Conservation (phyloP, 2,113 vertebrate species). For the Periophthalmus modestus region DNA sequence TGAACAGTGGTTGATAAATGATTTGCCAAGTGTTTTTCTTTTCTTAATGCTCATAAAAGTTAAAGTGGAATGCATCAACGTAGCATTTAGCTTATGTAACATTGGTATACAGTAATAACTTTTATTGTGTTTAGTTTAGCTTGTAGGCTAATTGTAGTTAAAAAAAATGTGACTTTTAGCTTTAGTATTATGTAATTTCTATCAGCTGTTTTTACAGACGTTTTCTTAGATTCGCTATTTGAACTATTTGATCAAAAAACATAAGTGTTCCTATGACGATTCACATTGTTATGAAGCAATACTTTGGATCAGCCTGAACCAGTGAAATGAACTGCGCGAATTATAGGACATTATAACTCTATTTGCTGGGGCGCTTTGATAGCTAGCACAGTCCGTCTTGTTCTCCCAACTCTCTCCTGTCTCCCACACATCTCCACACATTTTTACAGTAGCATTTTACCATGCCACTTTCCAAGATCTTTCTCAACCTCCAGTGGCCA, state of each 20-base stretch:
- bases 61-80: too few species aligned
- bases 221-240: background rate
- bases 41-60: background rate
- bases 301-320: background rate
- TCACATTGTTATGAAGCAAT: background rate
- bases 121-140: background rate
- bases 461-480: conserved; percentile 26
- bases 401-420: background rate
- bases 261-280: background rate
- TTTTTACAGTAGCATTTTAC: conserved; percentile 34
- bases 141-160: background rate
- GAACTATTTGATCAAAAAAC: background rate
- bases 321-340: background rate
- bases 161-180: background rate
- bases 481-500: conserved; percentile 41
- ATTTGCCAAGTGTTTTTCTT: background rate
- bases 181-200: background rate
- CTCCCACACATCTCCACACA: background rate
- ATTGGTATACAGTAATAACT: background rate
- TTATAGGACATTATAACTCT: background rate
- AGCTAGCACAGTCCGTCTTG: background rate
- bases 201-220: too few species aligned
- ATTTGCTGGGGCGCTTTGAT: background rate
- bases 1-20: background rate
- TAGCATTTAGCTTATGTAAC: background rate